These are phyloP conservation scores for Dipus sagitta DNA, from an alignment of 2,797 vertebrate species.

Conservation along the genomic window DNA sequence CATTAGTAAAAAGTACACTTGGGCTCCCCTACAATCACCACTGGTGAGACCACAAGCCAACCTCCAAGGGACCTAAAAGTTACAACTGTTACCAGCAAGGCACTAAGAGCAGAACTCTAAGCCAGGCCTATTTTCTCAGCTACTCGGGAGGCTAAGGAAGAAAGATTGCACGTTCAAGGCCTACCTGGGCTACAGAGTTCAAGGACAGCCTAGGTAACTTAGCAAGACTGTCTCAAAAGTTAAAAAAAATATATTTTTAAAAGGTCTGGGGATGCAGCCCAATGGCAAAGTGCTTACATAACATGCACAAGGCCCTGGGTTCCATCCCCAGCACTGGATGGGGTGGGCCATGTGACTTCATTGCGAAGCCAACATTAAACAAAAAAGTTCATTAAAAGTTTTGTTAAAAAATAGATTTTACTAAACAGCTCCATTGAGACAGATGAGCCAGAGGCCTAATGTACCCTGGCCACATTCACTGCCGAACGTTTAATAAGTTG, in stretches of 20 bases:
- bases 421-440: neutral
- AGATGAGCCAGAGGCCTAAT: neutral
- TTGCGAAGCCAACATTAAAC: conserved; percentile 58
- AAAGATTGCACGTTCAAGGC: neutral
- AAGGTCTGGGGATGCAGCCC: neutral
- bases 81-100: conserved; percentile 6
- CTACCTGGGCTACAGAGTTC: neutral
- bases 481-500: conserved; percentile 33
- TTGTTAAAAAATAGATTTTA: neutral
- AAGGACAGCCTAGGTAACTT: neutral
- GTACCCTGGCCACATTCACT: neutral
- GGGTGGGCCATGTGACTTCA: conserved; percentile 37
- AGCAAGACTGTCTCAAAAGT: neutral
- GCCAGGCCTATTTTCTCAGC: neutral
- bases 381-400: conserved; percentile 77
- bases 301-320: neutral
- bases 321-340: neutral
- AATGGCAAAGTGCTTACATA: neutral
- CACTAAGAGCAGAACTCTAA: conserved; percentile 65
- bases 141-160: neutral
- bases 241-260: conserved; percentile 4
- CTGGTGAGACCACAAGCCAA: neutral
- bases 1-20: conserved; percentile 63
- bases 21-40: neutral
- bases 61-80: conserved; percentile 64